These are phyloP conservation scores for Julus scandinavius DNA, from an alignment of 2,888 invertebrate species.

Conservation along the genomic window DNA sequence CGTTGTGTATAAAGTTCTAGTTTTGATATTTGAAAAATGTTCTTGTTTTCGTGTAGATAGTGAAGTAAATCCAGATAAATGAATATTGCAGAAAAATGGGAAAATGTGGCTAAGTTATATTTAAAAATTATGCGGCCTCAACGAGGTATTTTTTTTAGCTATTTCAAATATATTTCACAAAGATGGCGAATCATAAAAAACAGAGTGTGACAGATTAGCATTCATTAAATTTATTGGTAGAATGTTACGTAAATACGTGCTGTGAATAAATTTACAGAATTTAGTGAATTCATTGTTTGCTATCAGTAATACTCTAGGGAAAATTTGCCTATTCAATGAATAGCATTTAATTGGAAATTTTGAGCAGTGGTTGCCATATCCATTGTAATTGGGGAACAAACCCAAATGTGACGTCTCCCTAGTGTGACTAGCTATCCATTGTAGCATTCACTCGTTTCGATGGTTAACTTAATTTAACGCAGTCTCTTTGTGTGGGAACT, in stretches of 20 bases:
- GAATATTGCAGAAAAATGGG: neutral
- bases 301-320: neutral
- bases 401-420: neutral
- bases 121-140: too few species aligned
- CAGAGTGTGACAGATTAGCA: neutral
- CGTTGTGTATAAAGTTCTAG: neutral
- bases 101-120: neutral
- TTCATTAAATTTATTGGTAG: neutral
- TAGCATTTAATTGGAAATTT: neutral
- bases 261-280: neutral
- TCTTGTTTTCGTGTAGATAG: neutral
- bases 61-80: slow-evolving; percentile 9
- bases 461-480: too few species aligned
- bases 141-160: too few species aligned
- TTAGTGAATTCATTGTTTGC: neutral
- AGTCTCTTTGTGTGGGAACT: too few species aligned
- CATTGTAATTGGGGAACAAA: neutral
- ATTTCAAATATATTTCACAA: too few species aligned
- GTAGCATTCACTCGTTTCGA: neutral
- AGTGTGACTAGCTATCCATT: neutral
- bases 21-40: slow-evolving; percentile 17
- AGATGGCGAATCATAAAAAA: neutral
- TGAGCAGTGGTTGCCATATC: neutral
- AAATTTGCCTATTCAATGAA: neutral
- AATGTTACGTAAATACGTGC: neutral